phyloP scores from a whole-genome alignment of 2,888 invertebrate genomes.

The Apamea sordens region DNA sequence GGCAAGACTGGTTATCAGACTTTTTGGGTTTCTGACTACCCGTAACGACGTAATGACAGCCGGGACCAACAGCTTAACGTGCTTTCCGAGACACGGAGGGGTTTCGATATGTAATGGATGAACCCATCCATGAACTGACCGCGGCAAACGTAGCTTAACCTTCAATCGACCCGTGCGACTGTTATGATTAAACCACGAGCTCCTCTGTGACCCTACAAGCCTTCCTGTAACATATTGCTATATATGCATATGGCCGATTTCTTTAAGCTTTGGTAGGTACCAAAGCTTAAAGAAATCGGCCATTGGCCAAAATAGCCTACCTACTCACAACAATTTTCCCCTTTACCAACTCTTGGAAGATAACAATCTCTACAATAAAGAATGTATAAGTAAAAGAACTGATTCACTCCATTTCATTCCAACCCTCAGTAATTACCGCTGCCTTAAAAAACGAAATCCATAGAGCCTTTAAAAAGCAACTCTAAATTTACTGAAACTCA shows the following conservation, averaged over 20 bases:
- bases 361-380: not conserved
- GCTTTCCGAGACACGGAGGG: too few relatives aligned
- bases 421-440: conserved; percentile 38
- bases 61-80: not conserved
- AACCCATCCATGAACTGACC: not conserved
- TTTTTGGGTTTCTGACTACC: not conserved
- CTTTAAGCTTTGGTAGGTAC: too few relatives aligned
- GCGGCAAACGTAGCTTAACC: not conserved
- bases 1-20: not conserved
- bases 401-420: conserved; percentile 49
- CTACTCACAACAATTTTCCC: too few relatives aligned
- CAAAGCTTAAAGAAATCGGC: not conserved
- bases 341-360: not conserved
- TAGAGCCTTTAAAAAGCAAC: conserved; percentile 45
- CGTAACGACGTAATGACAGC: not conserved
- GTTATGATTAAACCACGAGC: not conserved
- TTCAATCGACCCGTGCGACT: not conserved
- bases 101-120: too few relatives aligned
- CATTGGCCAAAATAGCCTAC: not conserved
- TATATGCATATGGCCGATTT: too few relatives aligned
- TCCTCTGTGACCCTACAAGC: not conserved
- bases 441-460: conserved; percentile 43
- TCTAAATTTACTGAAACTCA: conserved; percentile 56
- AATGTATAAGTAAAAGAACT: conserved; percentile 24
- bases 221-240: not conserved